Evolutionary conservation across 2,797 vertebrate genomes (phyloP), one percentile per base, ranked within the genome.

Genomic region (Clarias fuscus): DNA sequence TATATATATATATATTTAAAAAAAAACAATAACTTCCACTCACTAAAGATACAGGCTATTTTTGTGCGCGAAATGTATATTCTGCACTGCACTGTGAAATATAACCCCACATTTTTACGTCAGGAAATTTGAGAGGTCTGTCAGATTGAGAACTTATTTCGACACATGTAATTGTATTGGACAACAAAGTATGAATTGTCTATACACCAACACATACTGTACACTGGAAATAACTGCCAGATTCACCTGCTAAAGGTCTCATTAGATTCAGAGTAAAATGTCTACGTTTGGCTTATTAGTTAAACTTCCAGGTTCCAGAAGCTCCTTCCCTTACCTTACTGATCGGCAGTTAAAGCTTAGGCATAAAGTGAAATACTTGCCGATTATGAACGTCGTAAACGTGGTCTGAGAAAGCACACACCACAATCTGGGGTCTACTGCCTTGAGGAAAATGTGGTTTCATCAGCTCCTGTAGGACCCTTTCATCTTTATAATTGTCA

Each of bases 401-500:
- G 8, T 77, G 78, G 6, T 94, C 92, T 10, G 90, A 88, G 88
- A 93, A 94, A 4, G 89, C 80, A 82, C 90, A 91, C 86, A 95
- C 93, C 0, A 94, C 92, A 86, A 95, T 94, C 89, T 93, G 93
- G 0, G 93, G 93, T 72, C 93, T 89, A 80, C 81, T 92, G 81
- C 92, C 91, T 72, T 82, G 91, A 2, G 89, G 83, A 77, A 93
- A 94, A 82, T 89, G 91, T 3, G 8, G 81, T 7, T 89, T 80
- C 94, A 94, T 94, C 72, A 95, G 86, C 33, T 91, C 90, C 90
- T 94, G 91, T 0, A 95, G 90, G 77, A 93, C 89, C 0, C 61
- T 83, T 86, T 95, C 94, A 4, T 95, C 94, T 72, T 82, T 93
- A 90, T 94, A 92, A 89, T 93, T 94, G 87, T 95, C 94, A 27